A percentile compares a stretch with the other conserved stretches of the same genome.
These are phyloP conservation scores for Leptodactylus fuscus DNA, from an alignment of 2,113 vertebrate species.

Conservation along the genomic window DNA sequence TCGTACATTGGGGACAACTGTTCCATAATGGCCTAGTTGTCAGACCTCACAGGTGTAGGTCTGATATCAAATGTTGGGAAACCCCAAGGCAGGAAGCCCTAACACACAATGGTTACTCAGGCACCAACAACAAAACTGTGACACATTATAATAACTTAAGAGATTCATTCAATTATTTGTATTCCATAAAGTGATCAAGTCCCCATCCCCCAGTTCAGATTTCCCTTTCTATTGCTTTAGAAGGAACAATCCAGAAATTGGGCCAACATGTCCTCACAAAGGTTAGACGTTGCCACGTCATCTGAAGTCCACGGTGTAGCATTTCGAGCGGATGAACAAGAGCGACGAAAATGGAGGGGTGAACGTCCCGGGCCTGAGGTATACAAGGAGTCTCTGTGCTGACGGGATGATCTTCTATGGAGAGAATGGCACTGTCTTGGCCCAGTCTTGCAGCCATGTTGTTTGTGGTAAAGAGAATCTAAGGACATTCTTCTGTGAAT, in stretches of 20 bases:
- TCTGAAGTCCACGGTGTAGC: neutral
- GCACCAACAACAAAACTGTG: neutral
- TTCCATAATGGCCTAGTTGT: neutral
- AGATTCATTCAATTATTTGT: neutral
- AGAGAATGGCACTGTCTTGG: neutral
- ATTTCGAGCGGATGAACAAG: neutral
- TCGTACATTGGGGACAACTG: neutral
- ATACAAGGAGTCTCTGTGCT: constrained; percentile 25
- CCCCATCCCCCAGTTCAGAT: neutral
- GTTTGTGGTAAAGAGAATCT: constrained; percentile 2
- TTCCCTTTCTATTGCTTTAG: neutral
- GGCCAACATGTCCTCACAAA: constrained; percentile 28
- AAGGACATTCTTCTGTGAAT: neutral
- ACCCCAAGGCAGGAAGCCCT: neutral
- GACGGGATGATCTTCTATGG: constrained; percentile 1
- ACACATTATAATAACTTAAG: neutral
- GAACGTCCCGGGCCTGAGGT: constrained; percentile 27
- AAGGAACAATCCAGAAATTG: constrained; percentile 41
- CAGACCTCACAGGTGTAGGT: neutral
- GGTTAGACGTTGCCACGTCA: neutral
- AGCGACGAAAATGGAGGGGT: constrained; percentile 12
- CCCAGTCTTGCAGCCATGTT: neutral
- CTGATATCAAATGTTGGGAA: neutral
- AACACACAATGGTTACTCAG: neutral
- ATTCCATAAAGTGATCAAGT: neutral